A percentile compares a stretch with the other conserved stretches of the same genome.
Conservation (phyloP, 1,140 invertebrate genomes). For the Dryas iulia region DNA sequence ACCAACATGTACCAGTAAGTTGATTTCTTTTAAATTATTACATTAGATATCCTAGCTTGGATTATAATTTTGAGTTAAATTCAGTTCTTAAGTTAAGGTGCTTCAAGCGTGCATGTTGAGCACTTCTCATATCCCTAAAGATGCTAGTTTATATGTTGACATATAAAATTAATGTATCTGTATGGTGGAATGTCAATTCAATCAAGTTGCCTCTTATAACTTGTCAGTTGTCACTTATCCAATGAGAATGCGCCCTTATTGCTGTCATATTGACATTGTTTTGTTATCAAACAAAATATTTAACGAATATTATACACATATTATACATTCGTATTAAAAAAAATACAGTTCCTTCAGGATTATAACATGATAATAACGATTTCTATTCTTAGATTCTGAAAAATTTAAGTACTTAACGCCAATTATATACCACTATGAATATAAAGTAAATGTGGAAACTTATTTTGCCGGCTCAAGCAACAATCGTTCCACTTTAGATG, state of each 20-base stretch:
- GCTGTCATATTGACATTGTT: background rate
- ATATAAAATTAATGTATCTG: no score
- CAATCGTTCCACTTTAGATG: slow-evolving; percentile 83
- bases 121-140: no score
- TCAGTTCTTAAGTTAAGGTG: background rate
- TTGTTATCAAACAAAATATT: slow-evolving; percentile 3
- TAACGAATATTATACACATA: no score
- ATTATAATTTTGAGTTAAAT: no score
- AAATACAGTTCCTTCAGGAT: no score
- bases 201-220: no score
- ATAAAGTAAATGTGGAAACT: slow-evolving; percentile 82
- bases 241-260: background rate
- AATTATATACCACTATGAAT: slow-evolving; percentile 83
- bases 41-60: background rate
- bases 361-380: no score
- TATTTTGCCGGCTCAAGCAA: slow-evolving; percentile 85
- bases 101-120: background rate
- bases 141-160: no score
- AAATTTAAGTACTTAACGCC: slow-evolving; percentile 84
- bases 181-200: background rate
- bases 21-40: background rate
- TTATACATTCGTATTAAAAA: no score
- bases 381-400: slow-evolving; percentile 67
- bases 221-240: no score
- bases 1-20: slow-evolving; percentile 82